phyloP scores from a whole-genome alignment of 2,888 invertebrate species.

The Cheiracanthium punctorium region DNA sequence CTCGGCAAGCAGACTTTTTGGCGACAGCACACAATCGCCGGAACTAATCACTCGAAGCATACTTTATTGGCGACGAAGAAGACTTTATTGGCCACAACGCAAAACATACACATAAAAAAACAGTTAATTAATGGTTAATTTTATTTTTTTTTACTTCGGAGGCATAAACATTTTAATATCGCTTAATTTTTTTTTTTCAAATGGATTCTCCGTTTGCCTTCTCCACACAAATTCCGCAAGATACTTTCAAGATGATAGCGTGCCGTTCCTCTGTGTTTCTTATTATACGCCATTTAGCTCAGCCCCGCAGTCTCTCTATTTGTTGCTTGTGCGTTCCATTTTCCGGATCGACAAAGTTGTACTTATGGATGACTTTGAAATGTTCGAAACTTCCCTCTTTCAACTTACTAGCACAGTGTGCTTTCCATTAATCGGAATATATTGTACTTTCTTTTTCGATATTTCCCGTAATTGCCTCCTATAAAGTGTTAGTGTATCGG shows the following conservation, averaged over 20 bases:
- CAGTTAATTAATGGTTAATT: no score
- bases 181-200: slow-evolving; percentile 35
- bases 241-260: slow-evolving; percentile 1
- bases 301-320: slow-evolving; percentile 20
- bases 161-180: neutral
- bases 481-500: neutral
- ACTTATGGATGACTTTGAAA: slow-evolving; percentile 26
- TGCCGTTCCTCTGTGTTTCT: slow-evolving; percentile 20
- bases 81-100: no score
- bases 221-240: slow-evolving; percentile 15
- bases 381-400: slow-evolving; percentile 15
- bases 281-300: slow-evolving; percentile 34
- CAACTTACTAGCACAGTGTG: neutral
- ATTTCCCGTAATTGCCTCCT: neutral
- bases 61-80: no score
- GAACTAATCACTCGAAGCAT: no score
- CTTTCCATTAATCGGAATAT: slow-evolving; percentile 18
- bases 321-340: slow-evolving; percentile 32
- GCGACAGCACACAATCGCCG: no score
- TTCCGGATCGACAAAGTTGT: slow-evolving; percentile 28
- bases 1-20: slow-evolving; percentile 7
- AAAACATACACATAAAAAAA: no score
- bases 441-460: slow-evolving; percentile 17
- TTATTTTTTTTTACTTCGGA: no score
- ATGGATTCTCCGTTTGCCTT: slow-evolving; percentile 18